Evolutionary conservation across 2,888 invertebrate genomes (phyloP).

Genomic region (Temnothorax ravouxi): DNA sequence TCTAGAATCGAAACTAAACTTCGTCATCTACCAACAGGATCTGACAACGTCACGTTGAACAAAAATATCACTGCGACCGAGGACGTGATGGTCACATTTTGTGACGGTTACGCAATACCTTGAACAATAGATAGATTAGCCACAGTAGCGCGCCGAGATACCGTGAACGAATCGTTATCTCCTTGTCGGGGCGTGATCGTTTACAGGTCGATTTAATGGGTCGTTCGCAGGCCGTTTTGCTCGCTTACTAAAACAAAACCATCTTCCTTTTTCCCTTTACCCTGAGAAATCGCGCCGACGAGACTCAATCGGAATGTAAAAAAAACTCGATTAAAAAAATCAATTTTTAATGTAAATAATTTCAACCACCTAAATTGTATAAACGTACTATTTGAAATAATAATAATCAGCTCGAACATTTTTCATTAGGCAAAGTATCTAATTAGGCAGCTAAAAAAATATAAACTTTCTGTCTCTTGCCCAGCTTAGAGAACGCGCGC

Average conservation of each 20-base stretch:
- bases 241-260: slow-evolving; percentile 58
- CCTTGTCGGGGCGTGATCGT: slow-evolving; percentile 63
- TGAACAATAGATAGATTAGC: slow-evolving; percentile 59
- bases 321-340: not conserved
- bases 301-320: not conserved
- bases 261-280: slow-evolving; percentile 49
- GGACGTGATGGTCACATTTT: slow-evolving; percentile 1
- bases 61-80: slow-evolving; percentile 16
- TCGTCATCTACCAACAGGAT: not conserved
- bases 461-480: not conserved
- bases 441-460: not conserved
- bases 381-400: too few relatives aligned
- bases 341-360: not conserved
- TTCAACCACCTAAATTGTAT: too few relatives aligned
- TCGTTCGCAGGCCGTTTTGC: slow-evolving; percentile 65
- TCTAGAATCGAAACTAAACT: not conserved
- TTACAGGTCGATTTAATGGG: slow-evolving; percentile 70
- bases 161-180: slow-evolving; percentile 72
- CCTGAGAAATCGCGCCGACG: slow-evolving; percentile 51
- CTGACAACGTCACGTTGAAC: not conserved
- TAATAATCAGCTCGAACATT: not conserved
- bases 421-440: not conserved
- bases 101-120: slow-evolving; percentile 50
- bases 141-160: slow-evolving; percentile 45
- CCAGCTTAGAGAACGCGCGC: too few relatives aligned